Percentiles rank a stretch among this genome's conserved stretches.
These are phyloP conservation scores for Hydrolagus affinis DNA, from an alignment of 2,113 vertebrate species.

Conservation along the genomic window DNA sequence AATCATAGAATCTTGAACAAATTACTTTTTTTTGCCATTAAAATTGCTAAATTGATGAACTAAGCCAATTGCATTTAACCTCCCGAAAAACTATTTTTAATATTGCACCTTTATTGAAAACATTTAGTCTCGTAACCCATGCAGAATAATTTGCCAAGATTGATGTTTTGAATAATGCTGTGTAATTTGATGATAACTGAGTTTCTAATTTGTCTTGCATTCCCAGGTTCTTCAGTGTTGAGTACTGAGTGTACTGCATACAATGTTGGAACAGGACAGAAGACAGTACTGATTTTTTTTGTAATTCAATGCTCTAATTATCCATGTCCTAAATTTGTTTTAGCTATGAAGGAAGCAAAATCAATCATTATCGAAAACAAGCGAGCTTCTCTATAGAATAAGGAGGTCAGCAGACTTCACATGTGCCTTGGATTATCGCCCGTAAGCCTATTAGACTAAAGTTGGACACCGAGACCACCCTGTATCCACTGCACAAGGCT, in stretches of 20 bases:
- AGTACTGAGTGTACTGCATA: not conserved
- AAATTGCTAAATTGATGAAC: no score
- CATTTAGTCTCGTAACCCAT: no score
- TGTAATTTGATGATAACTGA: not conserved
- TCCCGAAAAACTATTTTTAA: not conserved
- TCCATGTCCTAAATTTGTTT: no score
- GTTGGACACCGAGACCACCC: slow-evolving; percentile 44
- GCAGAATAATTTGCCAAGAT: not conserved
- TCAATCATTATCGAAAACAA: not conserved
- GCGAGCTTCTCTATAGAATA: slow-evolving; percentile 37
- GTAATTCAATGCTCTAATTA: no score
- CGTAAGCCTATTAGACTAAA: slow-evolving; percentile 49
- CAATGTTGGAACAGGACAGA: not conserved
- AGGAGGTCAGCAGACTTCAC: slow-evolving; percentile 39
- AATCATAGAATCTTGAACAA: no score
- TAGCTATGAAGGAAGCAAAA: not conserved
- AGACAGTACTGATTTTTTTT: no score
- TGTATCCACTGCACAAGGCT: slow-evolving; percentile 38
- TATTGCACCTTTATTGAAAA: not conserved
- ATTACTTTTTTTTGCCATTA: no score
- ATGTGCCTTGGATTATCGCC: slow-evolving; percentile 46
- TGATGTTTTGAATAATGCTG: not conserved
- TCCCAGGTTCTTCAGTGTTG: not conserved
- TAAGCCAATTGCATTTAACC: no score
- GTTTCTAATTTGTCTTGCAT: not conserved